Conservation (phyloP, 2,888 invertebrate genomes). For the Torymus tubicola region DNA sequence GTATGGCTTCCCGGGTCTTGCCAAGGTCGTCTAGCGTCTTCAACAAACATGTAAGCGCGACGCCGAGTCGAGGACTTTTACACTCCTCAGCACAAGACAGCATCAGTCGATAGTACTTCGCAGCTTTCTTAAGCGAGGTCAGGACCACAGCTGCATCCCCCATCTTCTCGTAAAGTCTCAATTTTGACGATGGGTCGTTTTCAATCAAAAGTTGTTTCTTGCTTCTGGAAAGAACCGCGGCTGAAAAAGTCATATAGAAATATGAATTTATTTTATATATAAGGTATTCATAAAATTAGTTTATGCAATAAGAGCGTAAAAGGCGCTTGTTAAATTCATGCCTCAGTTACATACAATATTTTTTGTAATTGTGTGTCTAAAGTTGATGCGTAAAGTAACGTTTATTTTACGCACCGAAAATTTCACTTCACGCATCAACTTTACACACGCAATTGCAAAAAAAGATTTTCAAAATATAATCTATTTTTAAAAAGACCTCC, state of each 20-base stretch:
- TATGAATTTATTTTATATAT: no score
- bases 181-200: slow-evolving; percentile 79
- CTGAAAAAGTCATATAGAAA: slow-evolving; percentile 68
- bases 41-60: slow-evolving; percentile 70
- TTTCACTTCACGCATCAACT: no score
- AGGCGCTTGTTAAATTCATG: no score
- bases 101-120: slow-evolving; percentile 89
- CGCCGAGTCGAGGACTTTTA: slow-evolving; percentile 62
- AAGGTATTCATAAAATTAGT: no score
- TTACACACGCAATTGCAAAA: no score
- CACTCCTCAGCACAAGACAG: slow-evolving; percentile 81
- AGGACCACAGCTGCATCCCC: slow-evolving; percentile 89
- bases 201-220: slow-evolving; percentile 72
- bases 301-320: no score
- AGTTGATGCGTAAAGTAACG: no score
- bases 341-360: no score
- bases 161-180: slow-evolving; percentile 87
- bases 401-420: no score
- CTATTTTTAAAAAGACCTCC: no score
- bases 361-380: no score
- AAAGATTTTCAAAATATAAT: no score
- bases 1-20: slow-evolving; percentile 67
- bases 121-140: slow-evolving; percentile 84
- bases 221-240: slow-evolving; percentile 67
- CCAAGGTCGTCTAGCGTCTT: slow-evolving; percentile 70